Evolutionary conservation across 2,888 invertebrate species (phyloP).

Genomic region (Crossocerus cetratus): DNA sequence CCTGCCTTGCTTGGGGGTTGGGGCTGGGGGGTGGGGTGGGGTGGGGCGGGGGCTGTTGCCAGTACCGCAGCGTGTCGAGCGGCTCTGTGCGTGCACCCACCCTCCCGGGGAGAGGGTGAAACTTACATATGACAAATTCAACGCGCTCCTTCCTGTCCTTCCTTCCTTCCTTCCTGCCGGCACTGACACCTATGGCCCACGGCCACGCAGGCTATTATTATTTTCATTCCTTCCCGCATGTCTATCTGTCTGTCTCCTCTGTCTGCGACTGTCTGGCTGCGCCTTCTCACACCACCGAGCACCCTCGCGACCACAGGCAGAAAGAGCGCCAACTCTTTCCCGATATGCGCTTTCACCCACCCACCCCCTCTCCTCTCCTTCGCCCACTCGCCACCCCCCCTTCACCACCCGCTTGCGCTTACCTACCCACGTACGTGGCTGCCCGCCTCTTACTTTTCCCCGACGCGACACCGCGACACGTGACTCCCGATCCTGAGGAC

Average conservation of each 20-base stretch:
- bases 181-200: constrained; percentile 72
- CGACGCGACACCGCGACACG: constrained; percentile 47
- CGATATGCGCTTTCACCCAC: constrained; percentile 49
- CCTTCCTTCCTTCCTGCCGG: constrained; percentile 60
- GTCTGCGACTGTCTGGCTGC: constrained; percentile 57
- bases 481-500: constrained; percentile 56
- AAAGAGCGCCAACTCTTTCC: constrained; percentile 50
- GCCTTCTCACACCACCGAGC: constrained; percentile 53
- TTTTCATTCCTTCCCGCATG: constrained; percentile 74
- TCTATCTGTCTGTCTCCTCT: constrained; percentile 66
- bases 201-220: constrained; percentile 74
- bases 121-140: constrained; percentile 74
- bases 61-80: too few species aligned
- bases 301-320: constrained; percentile 15
- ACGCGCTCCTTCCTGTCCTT: constrained; percentile 60
- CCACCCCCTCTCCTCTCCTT: constrained; percentile 15
- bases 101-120: constrained; percentile 51
- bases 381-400: constrained; percentile 12
- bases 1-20: background rate
- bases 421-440: constrained; percentile 50
- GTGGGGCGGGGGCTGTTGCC: background rate
- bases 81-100: constrained; percentile 47
- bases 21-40: constrained; percentile 16
- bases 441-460: constrained; percentile 49
- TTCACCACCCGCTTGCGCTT: constrained; percentile 35